These are phyloP conservation scores for Sus scrofa DNA, from an alignment of 2,113 vertebrate genomes.

Conservation along the genomic window T2T-Sscrofa CM000812.6:283862001-283862500, in stretches of 20 bases:
- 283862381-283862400: background rate
- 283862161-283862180: background rate
- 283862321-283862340: background rate
- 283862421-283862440: no score
- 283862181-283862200: background rate
- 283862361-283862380: background rate
- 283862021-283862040: no score
- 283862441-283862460: background rate
- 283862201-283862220: fast-evolving
- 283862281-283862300: background rate
- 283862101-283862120: no score
- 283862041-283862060: no score
- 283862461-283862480: fast-evolving
- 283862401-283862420: background rate
- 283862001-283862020: no score
- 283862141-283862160: no score
- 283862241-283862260: background rate
- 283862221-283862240: fast-evolving
- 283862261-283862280: background rate
- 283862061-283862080: no score
- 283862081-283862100: no score
- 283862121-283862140: no score
- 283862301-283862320: background rate
- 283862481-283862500: background rate
- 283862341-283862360: background rate